Evolutionary conservation across 2,888 invertebrate species (phyloP), one percentile per base, ranked within the genome.

Genomic region (Latrodectus hesperus): DNA sequence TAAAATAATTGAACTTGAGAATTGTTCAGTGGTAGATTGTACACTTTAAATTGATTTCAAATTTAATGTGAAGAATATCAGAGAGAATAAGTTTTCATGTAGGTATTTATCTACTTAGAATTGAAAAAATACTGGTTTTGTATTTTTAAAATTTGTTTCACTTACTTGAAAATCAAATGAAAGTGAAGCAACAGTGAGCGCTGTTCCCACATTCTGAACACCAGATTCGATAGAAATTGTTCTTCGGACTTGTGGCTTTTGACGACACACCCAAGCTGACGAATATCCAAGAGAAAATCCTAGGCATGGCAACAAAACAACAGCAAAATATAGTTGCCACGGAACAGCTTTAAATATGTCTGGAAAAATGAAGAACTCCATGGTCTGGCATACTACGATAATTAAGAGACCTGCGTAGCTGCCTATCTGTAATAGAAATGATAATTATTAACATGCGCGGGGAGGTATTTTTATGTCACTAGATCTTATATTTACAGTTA

Each of bases 191-290:
- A 91, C 89, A 9, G 91, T 91, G 88, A 91, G 90, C 16, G 91
- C 91, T 38, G 91, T 89, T 0, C 91, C 91, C 65, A 91, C 91
- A 83, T 91, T 91, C 74, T 91, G 91, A 51, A 91, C 90, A 12
- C 91, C 91, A 1, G 91, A 91, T 87, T 91, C 91, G 68, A 91
- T 90, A 72, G 91, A 91, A 55, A 91, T 90, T 6, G 91, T 91
- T 73, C 91, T 82, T n/a, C 91, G 74, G 11, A 87, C 89, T 9
- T 72, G 88, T 0, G 86, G 82, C 60, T 90, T 88, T 88, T 90
- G 90, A 9, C 91, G 86, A 71, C 89, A 90, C 10, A 91, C 49
- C 74, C 84, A 87, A 0, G 90, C 90, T 9, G 91, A 89, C 8
- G 89, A 51, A 83, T 90, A 91, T 3, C 91, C 92, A n/a, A 91